Base-by-base conservation (phyloP, 1,140 invertebrate species). In the Coboldia fuscipes region DNA sequence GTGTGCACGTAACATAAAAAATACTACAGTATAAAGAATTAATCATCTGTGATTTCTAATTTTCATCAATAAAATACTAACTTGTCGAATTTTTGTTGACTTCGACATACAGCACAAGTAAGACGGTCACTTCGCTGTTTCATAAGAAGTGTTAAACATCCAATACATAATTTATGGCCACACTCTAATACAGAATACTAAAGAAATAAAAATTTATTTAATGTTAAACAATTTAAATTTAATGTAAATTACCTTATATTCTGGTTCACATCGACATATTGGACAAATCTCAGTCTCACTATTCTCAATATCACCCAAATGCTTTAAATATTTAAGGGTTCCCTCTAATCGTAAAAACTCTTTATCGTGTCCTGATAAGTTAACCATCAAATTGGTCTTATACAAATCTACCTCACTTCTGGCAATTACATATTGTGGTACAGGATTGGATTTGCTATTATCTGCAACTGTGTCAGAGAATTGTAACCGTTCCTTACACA, bases 401-500 rank as follows among this genome's bases (percentile, higher is more conserved):
- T 13, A 18, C 27, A 24, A 21, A 18, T 14, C 20, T 22, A 42
- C 37, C 33, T 45, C 45, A 16, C 37, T 41, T 1, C 30, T 22
- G n/a, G 48, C 33, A 7, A 54, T 37, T 14, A 45, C 44, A 3
- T 29, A 13, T 26, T 23, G n/a, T 17, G 16, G 16, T 19, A 16
- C 15, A n/a, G 10, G 16, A 0, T 46, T 43, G 20, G 51, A 34
- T n/a, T 46, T 37, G 1, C 44, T 46, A 1, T 51, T 32, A 1
- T 40, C 29, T 37, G 63, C 63, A 28, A 52, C 54, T n/a, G 50
- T 48, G 28, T 52, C 46, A n/a, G 62, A 54, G 6, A 71, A 39
- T 35, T 66, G 46, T 14, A 82, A 52, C 24, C 75, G 50, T 26
- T 69, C 64, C 39, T 72, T 77, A 16, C 74, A 75, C 68, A 82